phyloP scores from a whole-genome alignment of 2,113 vertebrate species.

The Menura novaehollandiae region DNA sequence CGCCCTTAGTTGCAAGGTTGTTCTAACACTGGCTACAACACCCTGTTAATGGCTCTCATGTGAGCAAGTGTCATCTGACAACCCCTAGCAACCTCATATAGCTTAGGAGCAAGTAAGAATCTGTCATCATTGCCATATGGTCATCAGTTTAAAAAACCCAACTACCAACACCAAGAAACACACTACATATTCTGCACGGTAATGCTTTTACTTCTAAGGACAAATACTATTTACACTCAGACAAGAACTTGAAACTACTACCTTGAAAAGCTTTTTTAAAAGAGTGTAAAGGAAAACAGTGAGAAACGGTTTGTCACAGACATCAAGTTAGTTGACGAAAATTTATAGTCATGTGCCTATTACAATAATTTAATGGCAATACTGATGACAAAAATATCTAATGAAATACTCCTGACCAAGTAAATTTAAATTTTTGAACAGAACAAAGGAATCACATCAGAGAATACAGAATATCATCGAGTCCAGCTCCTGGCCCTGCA shows the following conservation, averaged over 20 bases:
- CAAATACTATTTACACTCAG: not conserved
- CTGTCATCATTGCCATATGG: conserved; percentile 47
- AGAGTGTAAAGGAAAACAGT: not conserved
- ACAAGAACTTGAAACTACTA: not conserved
- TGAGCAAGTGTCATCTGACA: conserved; percentile 80
- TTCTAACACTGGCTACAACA: conserved; percentile 74
- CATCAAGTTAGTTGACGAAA: not conserved
- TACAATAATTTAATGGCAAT: not conserved
- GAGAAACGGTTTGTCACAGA: not conserved
- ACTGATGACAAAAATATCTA: not conserved
- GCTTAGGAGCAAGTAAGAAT: conserved; percentile 45
- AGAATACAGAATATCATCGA: not conserved
- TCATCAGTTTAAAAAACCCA: not conserved
- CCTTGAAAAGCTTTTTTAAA: not conserved
- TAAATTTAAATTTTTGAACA: not conserved
- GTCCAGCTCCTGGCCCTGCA: not conserved
- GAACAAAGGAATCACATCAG: not conserved
- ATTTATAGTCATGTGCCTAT: not conserved
- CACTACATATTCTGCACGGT: not conserved
- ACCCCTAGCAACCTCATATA: conserved; percentile 66
- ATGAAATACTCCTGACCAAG: not conserved
- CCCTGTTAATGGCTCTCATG: conserved; percentile 76
- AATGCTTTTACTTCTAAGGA: not conserved
- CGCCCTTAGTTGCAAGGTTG: conserved; percentile 74
- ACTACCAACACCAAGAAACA: not conserved